Evolutionary conservation across 2,888 invertebrate genomes (phyloP), one percentile per base, ranked within the genome.

Genomic region (Orgyia antiqua): DNA sequence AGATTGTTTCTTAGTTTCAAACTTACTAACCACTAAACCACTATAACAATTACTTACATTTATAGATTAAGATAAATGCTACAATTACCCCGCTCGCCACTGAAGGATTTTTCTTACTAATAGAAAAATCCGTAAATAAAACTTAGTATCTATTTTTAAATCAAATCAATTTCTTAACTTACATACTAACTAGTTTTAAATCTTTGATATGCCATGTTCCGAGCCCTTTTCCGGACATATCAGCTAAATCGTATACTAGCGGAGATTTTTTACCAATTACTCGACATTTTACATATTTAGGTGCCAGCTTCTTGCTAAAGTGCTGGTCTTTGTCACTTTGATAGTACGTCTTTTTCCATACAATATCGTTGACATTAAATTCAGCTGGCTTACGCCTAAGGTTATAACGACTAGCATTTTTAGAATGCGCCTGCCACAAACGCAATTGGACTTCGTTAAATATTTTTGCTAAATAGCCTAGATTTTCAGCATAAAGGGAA

Each of bases 121-220:
- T n/a, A n/a, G n/a, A n/a, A n/a, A n/a, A n/a, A n/a, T n/a, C n/a
- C n/a, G n/a, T n/a, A n/a, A n/a, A n/a, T n/a, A n/a, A n/a, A n/a
- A n/a, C n/a, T n/a, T n/a, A n/a, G n/a, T n/a, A n/a, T n/a, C n/a
- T n/a, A n/a, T n/a, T n/a, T n/a, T n/a, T n/a, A n/a, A n/a, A n/a
- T n/a, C n/a, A n/a, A n/a, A n/a, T n/a, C n/a, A n/a, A n/a, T n/a
- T n/a, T n/a, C n/a, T n/a, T n/a, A n/a, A n/a, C n/a, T n/a, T n/a
- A n/a, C n/a, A n/a, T n/a, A n/a, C n/a, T n/a, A n/a, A n/a, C 6
- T 6, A 15, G 15, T 19, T 19, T 19, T 8, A 8, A 19, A 10
- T 27, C 27, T 18, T 27, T 27, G 8, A 27, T 27, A 10, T 27
- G 19, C 27, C 27, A 27, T 7, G n/a, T 13, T 4, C 27, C 27